Conservation (phyloP, 2,797 vertebrate species). For the Pseudochirops cupreus region DNA sequence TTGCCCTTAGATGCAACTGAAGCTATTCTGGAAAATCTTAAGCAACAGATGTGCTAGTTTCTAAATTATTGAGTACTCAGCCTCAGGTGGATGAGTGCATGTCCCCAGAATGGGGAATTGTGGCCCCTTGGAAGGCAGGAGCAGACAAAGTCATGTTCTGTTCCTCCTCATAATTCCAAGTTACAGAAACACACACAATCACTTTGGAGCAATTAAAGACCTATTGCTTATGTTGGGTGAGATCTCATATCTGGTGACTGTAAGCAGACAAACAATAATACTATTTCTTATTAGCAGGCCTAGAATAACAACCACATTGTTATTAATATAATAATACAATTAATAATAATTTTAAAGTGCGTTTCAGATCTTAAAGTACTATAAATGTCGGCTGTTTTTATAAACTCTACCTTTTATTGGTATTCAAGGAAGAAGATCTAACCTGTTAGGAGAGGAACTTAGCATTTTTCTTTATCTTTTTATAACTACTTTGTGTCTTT, state of each 20-base stretch:
- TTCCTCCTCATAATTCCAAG: not conserved
- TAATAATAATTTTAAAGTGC: not conserved
- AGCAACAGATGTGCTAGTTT: conserved; percentile 56
- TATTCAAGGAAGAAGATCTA: not conserved
- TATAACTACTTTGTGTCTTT: not conserved
- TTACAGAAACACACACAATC: not conserved
- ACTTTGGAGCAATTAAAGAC: not conserved
- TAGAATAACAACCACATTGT: not conserved
- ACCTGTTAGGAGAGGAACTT: not conserved
- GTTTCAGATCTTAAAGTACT: not conserved
- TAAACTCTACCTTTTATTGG: not conserved
- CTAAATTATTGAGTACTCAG: conserved; percentile 45
- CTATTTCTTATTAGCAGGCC: not conserved
- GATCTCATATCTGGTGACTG: not conserved
- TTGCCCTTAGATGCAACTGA: conserved; percentile 43
- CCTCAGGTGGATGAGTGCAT: conserved; percentile 34
- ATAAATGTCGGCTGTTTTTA: not conserved
- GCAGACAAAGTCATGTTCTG: conserved; percentile 6
- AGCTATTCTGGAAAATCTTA: conserved; percentile 71
- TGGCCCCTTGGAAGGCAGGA: not conserved
- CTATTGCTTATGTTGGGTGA: not conserved
- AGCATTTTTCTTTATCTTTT: not conserved
- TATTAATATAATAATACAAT: not conserved
- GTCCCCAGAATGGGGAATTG: conserved; percentile 34
- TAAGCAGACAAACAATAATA: not conserved